A percentile compares a stretch with the other conserved stretches of the same genome.
Conservation (phyloP, 2,888 invertebrate genomes). For the Biston betularia region DNA sequence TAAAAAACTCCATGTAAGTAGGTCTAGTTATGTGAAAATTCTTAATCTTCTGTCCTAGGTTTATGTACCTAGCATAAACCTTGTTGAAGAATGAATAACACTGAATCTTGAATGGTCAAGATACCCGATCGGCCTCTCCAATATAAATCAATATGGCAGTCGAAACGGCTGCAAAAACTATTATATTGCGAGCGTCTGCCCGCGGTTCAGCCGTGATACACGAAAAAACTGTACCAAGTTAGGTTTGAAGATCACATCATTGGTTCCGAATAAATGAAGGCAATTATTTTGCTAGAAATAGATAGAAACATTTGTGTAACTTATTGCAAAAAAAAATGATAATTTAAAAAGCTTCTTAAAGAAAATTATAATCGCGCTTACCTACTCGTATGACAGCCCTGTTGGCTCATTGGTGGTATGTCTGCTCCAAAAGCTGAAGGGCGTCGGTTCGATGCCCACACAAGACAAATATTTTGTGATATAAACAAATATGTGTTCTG, state of each 20-base stretch:
- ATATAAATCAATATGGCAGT: constrained; percentile 40
- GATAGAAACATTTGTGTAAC: background rate
- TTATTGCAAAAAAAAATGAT: too few species aligned
- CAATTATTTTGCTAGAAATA: background rate
- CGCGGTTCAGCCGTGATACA: constrained; percentile 29
- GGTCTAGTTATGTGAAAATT: too few species aligned
- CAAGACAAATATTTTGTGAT: too few species aligned
- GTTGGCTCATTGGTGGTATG: too few species aligned
- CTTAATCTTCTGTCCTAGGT: too few species aligned
- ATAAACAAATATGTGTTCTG: too few species aligned
- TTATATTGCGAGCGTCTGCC: constrained; percentile 23
- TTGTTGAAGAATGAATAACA: constrained; percentile 8
- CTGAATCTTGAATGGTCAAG: constrained; percentile 28
- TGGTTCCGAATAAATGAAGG: constrained; percentile 20
- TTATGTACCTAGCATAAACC: background rate
- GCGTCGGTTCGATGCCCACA: too few species aligned
- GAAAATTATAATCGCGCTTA: too few species aligned
- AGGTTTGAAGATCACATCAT: background rate
- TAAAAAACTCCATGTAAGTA: too few species aligned
- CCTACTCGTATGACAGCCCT: too few species aligned
- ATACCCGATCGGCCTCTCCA: constrained; percentile 31
- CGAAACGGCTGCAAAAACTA: constrained; percentile 28
- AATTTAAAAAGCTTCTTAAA: too few species aligned
- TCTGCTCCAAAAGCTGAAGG: too few species aligned
- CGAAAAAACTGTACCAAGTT: constrained; percentile 36